Evolutionary conservation across 2,113 vertebrate species (phyloP).

Genomic region (Spea multiplicata): DNA sequence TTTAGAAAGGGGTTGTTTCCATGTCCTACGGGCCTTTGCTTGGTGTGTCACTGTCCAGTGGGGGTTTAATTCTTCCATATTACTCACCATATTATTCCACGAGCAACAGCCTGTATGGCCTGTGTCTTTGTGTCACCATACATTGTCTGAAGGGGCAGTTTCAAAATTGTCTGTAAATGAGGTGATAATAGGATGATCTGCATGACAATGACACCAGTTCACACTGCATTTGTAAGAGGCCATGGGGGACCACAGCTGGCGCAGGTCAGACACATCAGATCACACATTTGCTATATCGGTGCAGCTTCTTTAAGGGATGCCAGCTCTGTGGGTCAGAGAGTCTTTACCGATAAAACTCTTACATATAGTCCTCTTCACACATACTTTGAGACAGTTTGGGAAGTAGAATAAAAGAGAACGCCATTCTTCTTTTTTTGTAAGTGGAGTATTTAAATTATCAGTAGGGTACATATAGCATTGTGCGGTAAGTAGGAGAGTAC

Average conservation of each 20-base stretch:
- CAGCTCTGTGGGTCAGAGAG: no score
- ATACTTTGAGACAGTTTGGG: no score
- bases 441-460: no score
- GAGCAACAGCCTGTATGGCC: constrained; percentile 11
- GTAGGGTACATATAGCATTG: no score
- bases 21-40: neutral
- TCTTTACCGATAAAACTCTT: no score
- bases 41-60: neutral
- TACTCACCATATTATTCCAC: neutral
- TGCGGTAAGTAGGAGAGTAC: no score
- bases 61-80: neutral
- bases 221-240: constrained; percentile 37
- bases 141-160: constrained; percentile 30
- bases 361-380: no score
- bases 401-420: no score
- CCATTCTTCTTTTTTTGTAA: no score
- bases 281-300: constrained; percentile 20
- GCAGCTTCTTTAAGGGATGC: no score
- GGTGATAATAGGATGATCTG: constrained; percentile 37
- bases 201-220: constrained; percentile 45
- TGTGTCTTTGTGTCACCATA: constrained; percentile 29
- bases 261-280: constrained; percentile 11
- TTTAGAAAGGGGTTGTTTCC: neutral
- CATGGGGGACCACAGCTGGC: constrained; percentile 38
- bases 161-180: constrained; percentile 36